Conservation (phyloP, 2,888 invertebrate species). For the Pterostichus madidus region DNA sequence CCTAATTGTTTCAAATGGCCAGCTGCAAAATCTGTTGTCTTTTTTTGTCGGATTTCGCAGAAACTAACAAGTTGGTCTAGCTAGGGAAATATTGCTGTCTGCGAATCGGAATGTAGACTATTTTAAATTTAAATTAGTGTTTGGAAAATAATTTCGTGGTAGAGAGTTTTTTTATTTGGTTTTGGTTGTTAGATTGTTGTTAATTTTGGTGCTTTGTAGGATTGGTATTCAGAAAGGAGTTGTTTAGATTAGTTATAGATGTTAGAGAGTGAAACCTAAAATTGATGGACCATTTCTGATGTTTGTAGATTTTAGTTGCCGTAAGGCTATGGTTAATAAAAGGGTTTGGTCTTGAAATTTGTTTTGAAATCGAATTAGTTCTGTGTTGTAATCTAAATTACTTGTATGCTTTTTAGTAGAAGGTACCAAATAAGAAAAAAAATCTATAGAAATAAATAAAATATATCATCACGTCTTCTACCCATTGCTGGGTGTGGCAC, state of each 20-base stretch:
- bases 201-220: conserved; percentile 23
- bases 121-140: conserved; percentile 36
- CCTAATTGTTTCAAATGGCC: conserved; percentile 63
- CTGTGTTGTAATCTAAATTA: neutral
- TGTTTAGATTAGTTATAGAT: neutral
- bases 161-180: neutral
- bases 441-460: too few species aligned
- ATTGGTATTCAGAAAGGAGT: conserved; percentile 15
- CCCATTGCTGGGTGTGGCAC: too few species aligned
- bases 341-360: neutral
- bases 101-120: conserved; percentile 13
- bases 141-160: conserved; percentile 16
- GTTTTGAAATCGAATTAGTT: neutral
- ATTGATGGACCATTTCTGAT: neutral
- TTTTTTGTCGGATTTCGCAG: conserved; percentile 39
- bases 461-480: too few species aligned
- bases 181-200: conserved; percentile 28
- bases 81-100: conserved; percentile 3
- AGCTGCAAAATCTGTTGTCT: conserved; percentile 38
- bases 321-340: neutral
- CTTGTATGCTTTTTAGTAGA: neutral
- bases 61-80: conserved; percentile 22
- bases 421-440: too few species aligned
- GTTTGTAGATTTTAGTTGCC: conserved; percentile 8
- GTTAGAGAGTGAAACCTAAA: neutral